These are phyloP conservation scores for Prorops nasuta DNA, from an alignment of 1,140 invertebrate genomes.

Conservation along the genomic window DNA sequence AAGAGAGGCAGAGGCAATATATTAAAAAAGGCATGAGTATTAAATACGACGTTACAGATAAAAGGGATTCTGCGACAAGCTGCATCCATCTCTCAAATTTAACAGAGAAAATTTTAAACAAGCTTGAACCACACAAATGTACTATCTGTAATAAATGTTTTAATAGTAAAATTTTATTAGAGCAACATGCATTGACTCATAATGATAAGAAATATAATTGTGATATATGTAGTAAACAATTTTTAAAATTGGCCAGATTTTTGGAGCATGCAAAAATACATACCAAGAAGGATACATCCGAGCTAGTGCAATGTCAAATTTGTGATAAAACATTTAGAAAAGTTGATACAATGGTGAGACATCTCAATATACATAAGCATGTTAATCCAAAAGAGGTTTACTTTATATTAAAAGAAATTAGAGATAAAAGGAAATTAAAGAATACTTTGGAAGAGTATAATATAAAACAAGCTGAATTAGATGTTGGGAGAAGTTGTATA, in stretches of 20 bases:
- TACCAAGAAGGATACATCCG: constrained; percentile 23
- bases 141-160: constrained; percentile 28
- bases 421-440: constrained; percentile 34
- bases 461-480: too few relatives aligned
- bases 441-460: constrained; percentile 14
- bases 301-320: constrained; percentile 35
- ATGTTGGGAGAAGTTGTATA: too few relatives aligned
- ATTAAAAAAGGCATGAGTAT: constrained; percentile 34
- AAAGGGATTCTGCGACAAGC: too few relatives aligned
- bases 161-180: constrained; percentile 30
- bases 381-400: constrained; percentile 41
- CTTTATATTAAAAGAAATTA: constrained; percentile 40
- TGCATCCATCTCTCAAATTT: too few relatives aligned
- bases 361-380: constrained; percentile 43
- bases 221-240: constrained; percentile 29
- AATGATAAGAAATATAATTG: constrained; percentile 27
- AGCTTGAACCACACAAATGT: constrained; percentile 21
- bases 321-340: constrained; percentile 44
- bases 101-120: too few relatives aligned
- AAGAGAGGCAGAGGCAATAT: constrained; percentile 41
- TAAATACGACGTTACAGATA: constrained; percentile 21
- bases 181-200: constrained; percentile 26
- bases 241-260: constrained; percentile 24
- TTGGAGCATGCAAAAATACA: constrained; percentile 35
- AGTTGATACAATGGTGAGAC: constrained; percentile 43